Conservation (phyloP, 2,888 invertebrate species). For the Caenorhabditis sp. region DNA sequence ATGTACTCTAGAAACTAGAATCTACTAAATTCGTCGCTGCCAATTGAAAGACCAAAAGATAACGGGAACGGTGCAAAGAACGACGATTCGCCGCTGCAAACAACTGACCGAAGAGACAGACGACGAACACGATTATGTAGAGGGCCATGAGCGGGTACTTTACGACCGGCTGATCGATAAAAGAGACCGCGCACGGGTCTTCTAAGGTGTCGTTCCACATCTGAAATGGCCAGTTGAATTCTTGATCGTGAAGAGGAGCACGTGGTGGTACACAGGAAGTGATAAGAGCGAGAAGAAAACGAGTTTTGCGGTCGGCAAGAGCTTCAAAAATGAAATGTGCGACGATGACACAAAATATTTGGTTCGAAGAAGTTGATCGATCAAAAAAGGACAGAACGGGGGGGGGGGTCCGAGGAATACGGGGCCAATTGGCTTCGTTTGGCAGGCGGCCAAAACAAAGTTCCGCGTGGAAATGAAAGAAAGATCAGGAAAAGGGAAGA, state of each 20-base stretch:
- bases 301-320: too few species aligned
- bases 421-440: conserved; percentile 11
- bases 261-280: conserved; percentile 29
- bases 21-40: conserved; percentile 17
- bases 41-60: neutral
- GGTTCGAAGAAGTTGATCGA: conserved; percentile 1
- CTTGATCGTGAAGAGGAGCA: conserved; percentile 16
- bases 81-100: neutral
- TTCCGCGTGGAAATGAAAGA: neutral
- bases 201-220: conserved; percentile 32
- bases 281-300: conserved; percentile 25
- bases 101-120: conserved; percentile 69
- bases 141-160: conserved; percentile 66
- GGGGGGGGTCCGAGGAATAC: too few species aligned
- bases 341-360: neutral
- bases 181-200: conserved; percentile 39
- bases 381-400: too few species aligned
- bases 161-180: conserved; percentile 67
- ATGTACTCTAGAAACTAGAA: conserved; percentile 36
- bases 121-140: conserved; percentile 68
- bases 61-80: conserved; percentile 34
- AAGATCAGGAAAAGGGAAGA: neutral
- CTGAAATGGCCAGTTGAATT: conserved; percentile 25
- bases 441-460: neutral
- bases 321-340: neutral